Evolutionary conservation across 2,888 invertebrate species (phyloP).

Genomic region (Buathra laborator): DNA sequence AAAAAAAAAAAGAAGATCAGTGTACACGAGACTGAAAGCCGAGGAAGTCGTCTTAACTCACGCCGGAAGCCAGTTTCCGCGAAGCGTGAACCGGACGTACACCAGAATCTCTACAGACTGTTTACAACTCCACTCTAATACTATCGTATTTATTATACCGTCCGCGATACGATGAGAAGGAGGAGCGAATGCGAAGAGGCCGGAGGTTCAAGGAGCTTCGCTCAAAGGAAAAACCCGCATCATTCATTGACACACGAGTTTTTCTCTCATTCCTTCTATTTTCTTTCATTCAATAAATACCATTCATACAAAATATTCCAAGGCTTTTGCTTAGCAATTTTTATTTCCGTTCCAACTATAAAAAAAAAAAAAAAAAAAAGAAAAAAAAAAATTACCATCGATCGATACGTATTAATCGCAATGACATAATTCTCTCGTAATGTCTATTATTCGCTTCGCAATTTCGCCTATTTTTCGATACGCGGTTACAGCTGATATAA

Average conservation of each 20-base stretch:
- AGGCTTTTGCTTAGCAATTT: no score
- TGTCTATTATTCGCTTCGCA: no score
- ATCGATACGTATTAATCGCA: no score
- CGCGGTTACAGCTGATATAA: background rate
- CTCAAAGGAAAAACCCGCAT: conserved; percentile 20
- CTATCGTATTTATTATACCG: conserved; percentile 22
- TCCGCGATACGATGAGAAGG: background rate
- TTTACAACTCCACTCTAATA: conserved; percentile 5
- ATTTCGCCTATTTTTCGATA: no score
- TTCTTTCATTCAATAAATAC: background rate
- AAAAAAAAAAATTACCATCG: no score
- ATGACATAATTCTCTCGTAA: no score
- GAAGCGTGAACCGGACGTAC: conserved; percentile 62
- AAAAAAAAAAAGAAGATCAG: conserved; percentile 66
- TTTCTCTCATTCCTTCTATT: background rate
- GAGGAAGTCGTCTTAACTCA: conserved; percentile 57
- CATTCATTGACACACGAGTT: conserved; percentile 39
- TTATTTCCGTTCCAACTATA: no score
- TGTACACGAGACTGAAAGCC: conserved; percentile 46
- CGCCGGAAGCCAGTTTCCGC: conserved; percentile 66
- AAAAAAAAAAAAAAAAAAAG: no score
- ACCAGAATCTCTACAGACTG: conserved; percentile 36
- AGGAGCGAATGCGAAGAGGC: background rate
- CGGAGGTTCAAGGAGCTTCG: conserved; percentile 1
- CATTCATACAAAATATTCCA: background rate